Base-by-base conservation (phyloP, 2,113 vertebrate genomes). In the Mohoua ochrocephala region DNA sequence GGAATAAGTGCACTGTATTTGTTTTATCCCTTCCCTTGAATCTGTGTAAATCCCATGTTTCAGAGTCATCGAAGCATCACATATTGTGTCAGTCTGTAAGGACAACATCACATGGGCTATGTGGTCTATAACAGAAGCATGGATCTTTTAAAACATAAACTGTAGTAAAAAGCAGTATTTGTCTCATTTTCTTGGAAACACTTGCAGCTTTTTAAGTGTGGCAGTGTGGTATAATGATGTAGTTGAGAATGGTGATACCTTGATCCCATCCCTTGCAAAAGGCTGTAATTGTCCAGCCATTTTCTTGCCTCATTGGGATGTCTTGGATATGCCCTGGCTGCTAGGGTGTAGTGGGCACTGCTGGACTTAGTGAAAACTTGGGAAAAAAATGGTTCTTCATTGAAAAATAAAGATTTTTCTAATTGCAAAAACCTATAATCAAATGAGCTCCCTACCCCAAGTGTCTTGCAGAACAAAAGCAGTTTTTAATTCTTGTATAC, bases 71-170 rank as follows among this genome's bases (percentile, higher is more conserved):
- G 4, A 70, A 78, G 16, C 49, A 44, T 28, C 47, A 13, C 4
- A 17, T n/a, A 14, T 9, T 1, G 1, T 31, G 5, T 33, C 0
- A 0, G 20, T 69, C 74, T 28, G 1, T 56, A 47, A 85, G n/a
- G 44, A 74, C 7, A 8, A 6, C 2, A 42, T 54, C 30, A 39
- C 37, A 22, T 49, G 37, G 70, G 31, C 13, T 89, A 9, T 35
- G 17, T 61, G 54, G 6, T 39, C 41, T 67, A 1, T 78, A 76
- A 65, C 2, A 65, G 54, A 73, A 54, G 9, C 20, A 53, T 22
- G 42, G 13, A 17, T 63, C 23, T 53, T 45, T 80, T 87, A 37
- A 17, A 45, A 49, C 53, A 45, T 15, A 8, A 15, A 15, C 13
- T 52, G 42, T 20, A 87, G 39, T 6, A 26, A 76, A 68, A 73